Conservation (phyloP, 2,888 invertebrate species). For the Xestia ashworthii region DNA sequence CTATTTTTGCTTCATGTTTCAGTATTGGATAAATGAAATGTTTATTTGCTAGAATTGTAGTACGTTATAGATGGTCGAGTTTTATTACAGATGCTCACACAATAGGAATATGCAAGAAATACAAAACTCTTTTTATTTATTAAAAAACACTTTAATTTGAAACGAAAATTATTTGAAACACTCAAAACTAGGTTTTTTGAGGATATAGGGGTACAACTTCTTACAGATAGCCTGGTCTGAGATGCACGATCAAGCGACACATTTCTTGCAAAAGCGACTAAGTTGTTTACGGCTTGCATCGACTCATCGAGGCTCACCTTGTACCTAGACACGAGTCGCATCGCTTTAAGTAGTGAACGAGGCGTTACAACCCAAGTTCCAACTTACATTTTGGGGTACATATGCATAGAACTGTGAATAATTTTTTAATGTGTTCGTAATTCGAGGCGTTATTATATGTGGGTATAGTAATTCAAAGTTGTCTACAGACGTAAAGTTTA, state of each 20-base stretch:
- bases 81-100: no score
- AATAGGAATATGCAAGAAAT: no score
- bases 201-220: no score
- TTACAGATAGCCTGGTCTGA: no score
- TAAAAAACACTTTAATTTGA: no score
- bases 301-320: background rate
- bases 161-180: no score
- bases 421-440: conserved; percentile 3
- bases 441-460: background rate
- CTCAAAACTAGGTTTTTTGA: no score
- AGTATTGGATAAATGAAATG: background rate
- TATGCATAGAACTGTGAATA: background rate
- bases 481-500: conserved; percentile 3
- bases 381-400: background rate
- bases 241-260: background rate
- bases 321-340: background rate
- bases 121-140: no score
- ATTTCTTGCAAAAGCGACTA: background rate
- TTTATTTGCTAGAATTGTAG: no score
- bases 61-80: no score
- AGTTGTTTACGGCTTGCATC: background rate
- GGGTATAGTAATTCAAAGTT: background rate
- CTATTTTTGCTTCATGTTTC: background rate
- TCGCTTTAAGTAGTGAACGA: background rate
- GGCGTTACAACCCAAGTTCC: conserved; percentile 1